Evolutionary conservation across 1,140 invertebrate species (phyloP).

Genomic region (Drosophila subpulchrella): DNA sequence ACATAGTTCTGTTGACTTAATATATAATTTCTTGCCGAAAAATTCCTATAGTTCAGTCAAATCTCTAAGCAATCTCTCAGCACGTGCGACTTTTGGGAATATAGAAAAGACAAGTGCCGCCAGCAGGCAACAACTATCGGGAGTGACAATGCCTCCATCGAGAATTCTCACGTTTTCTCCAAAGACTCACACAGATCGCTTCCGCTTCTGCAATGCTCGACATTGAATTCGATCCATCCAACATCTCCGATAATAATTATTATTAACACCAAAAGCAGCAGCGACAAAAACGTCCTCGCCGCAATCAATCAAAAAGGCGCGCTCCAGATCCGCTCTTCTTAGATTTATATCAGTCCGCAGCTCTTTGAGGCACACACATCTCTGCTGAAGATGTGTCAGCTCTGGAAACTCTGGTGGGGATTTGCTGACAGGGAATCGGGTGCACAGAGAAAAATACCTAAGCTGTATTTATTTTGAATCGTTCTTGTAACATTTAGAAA

Average conservation of each 20-base stretch:
- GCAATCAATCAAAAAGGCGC: slow-evolving; percentile 79
- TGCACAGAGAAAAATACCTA: neutral
- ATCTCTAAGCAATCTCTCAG: slow-evolving; percentile 10
- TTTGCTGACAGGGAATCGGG: slow-evolving; percentile 42
- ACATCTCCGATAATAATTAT: slow-evolving; percentile 73
- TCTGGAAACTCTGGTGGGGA: slow-evolving; percentile 48
- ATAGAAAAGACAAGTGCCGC: slow-evolving; percentile 1
- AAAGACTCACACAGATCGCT: slow-evolving; percentile 9
- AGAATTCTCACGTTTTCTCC: slow-evolving; percentile 44
- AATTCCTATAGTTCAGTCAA: neutral
- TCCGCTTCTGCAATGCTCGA: slow-evolving; percentile 14
- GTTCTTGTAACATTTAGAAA: too few relatives aligned
- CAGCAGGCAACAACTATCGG: slow-evolving; percentile 1
- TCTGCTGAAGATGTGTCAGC: slow-evolving; percentile 21
- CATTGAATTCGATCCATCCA: slow-evolving; percentile 23
- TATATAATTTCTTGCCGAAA: neutral
- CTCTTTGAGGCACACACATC: slow-evolving; percentile 31
- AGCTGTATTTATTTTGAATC: too few relatives aligned
- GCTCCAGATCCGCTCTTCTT: slow-evolving; percentile 73
- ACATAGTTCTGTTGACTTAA: too few relatives aligned
- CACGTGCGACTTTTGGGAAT: slow-evolving; percentile 21
- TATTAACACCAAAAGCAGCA: slow-evolving; percentile 80
- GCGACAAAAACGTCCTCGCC: slow-evolving; percentile 52
- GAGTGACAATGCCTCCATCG: slow-evolving; percentile 25
- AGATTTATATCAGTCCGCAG: slow-evolving; percentile 69